phyloP scores from a whole-genome alignment of 2,888 invertebrate species.

The Mactromeris polynyma region DNA sequence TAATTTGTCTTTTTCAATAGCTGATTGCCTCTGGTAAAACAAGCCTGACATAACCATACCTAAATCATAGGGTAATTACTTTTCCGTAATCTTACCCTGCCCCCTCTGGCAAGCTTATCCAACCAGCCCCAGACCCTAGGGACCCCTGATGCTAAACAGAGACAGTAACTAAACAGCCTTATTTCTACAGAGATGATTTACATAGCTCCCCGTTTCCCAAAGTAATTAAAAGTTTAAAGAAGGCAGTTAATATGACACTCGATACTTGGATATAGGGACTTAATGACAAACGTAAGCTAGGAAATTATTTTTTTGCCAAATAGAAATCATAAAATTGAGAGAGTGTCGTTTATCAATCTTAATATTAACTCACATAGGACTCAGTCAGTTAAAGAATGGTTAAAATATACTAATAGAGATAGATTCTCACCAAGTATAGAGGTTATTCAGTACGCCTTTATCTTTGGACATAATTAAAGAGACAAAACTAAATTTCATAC shows the following conservation, averaged over 20 bases:
- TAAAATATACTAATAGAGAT: no score
- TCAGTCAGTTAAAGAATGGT: no score
- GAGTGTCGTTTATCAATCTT: neutral
- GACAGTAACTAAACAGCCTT: conserved; percentile 13
- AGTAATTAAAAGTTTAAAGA: neutral
- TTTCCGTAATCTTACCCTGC: conserved; percentile 25
- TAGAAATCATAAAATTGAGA: neutral
- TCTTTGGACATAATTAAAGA: no score
- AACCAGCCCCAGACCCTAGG: conserved; percentile 27
- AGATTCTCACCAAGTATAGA: no score
- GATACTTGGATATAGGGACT: neutral
- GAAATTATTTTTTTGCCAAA: neutral
- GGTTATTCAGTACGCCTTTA: no score
- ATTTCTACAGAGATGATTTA: neutral
- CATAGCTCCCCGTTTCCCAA: neutral
- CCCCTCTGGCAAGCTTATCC: conserved; percentile 35
- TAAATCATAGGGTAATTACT: conserved; percentile 46
- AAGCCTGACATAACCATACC: conserved; percentile 31
- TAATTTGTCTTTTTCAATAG: conserved; percentile 25
- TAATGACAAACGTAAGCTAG: neutral
- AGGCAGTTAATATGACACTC: neutral
- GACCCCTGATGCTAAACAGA: conserved; percentile 36
- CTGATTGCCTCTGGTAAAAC: conserved; percentile 28
- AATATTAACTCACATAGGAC: neutral
- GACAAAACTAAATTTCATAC: no score